Evolutionary conservation across 2,888 invertebrate genomes (phyloP), one percentile per base, ranked within the genome.

Genomic region (Subacronicta megacephala): DNA sequence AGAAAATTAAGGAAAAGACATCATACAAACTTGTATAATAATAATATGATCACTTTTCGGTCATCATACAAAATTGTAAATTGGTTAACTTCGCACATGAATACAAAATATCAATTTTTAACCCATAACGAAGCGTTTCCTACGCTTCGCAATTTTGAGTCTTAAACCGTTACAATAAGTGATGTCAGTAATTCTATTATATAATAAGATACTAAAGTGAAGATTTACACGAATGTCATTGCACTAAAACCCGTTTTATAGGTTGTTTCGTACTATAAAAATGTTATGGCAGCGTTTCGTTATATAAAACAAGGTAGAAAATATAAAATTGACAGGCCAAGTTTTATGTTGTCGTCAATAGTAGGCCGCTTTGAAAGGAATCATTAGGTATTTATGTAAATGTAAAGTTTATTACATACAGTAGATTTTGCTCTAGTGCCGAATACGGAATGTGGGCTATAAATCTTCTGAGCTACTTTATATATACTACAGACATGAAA

Each of bases 211-310:
- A 79, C 57, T 79, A 78, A 81, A 80, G 55, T 45, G 70, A 77
- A 79, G 80, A 79, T 83, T 82, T 81, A 79, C 80, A 77, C 78
- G 78, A 81, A 81, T 83, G 81, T 80, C 80, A 67, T 66, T 72
- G 71, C 75, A 80, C 81, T 89, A 84, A 89, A 75, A 84, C 80
- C 75, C 60, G 65, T 78, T 90, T 90, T 90, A 90, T 84, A 75
- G 80, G 78, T 81, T 84, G 85, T 87, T 85, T 83, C 78, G 67
- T 79, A 83, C 88, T 81, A 89, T 92, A 92, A 90, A 91, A 91
- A 88, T 81, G 86, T 90, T 90, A 92, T 87, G 85, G 81, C 84
- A 81, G 63, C 83, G 78, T 83, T 87, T 87, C 83, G 84, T 83
- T 83, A 75, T 80, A 84, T 82, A 82, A 88, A 85, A 83, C 81